phyloP scores from a whole-genome alignment of 2,113 vertebrate genomes.

The Nothoprocta pentlandii region DNA sequence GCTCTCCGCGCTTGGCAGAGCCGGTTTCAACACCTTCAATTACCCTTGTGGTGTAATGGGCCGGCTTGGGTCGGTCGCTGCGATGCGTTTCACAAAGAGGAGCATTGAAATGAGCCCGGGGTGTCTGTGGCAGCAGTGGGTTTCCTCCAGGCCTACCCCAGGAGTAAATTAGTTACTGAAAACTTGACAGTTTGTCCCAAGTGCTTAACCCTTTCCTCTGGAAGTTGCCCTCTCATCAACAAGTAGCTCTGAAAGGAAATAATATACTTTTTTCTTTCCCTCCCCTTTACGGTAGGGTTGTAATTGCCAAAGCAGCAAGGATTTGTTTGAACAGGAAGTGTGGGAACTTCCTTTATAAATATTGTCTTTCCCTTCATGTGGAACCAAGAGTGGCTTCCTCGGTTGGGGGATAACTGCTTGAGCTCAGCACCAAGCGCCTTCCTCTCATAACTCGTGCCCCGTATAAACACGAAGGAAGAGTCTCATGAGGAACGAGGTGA shows the following conservation, averaged over 20 bases:
- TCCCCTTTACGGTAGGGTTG: neutral
- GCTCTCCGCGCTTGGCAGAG: neutral
- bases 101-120: slow-evolving; percentile 55
- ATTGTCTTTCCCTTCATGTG: slow-evolving; percentile 60
- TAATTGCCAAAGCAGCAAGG: slow-evolving; percentile 50
- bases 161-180: slow-evolving; percentile 72
- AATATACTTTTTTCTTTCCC: neutral
- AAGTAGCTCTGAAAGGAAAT: slow-evolving; percentile 52
- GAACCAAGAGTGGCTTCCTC: neutral
- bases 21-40: slow-evolving; percentile 44
- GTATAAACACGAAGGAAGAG: neutral
- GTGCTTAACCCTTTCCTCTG: slow-evolving; percentile 58
- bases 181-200: slow-evolving; percentile 44
- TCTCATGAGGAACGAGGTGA: accelerated
- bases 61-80: slow-evolving; percentile 50
- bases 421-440: neutral
- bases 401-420: accelerated
- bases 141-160: slow-evolving; percentile 71
- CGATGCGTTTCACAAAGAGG: slow-evolving; percentile 66
- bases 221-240: neutral
- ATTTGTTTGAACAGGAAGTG: slow-evolving; percentile 69
- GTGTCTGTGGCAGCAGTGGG: slow-evolving; percentile 69
- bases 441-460: accelerated
- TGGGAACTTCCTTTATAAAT: slow-evolving; percentile 72
- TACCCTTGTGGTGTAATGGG: slow-evolving; percentile 46